phyloP scores from a whole-genome alignment of 1,140 invertebrate genomes.

The Physella acuta region DNA sequence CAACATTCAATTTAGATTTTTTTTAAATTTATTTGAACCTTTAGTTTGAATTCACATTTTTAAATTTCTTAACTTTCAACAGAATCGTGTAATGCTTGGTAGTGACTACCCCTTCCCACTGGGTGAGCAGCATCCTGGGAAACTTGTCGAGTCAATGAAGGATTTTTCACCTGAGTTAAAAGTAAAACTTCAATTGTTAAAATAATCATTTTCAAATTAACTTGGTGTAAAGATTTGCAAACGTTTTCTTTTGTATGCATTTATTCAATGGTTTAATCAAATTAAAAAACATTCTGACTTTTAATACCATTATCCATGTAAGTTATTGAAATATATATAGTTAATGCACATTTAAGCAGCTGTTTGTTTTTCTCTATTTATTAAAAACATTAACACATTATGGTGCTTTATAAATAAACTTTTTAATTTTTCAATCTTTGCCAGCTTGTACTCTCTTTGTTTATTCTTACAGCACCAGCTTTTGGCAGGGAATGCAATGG shows the following conservation, averaged over 20 bases:
- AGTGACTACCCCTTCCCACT: conserved; percentile 69
- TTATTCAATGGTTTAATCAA: not conserved
- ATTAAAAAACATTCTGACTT: not conserved
- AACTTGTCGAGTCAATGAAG: conserved; percentile 61
- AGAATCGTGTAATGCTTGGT: conserved; percentile 66
- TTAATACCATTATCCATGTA: not conserved
- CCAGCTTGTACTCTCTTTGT: not conserved
- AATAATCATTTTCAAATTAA: not conserved
- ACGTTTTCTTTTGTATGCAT: not conserved
- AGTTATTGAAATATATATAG: not conserved
- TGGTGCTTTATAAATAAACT: too few relatives aligned
- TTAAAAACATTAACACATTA: too few relatives aligned
- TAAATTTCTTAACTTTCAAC: too few relatives aligned
- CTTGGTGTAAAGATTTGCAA: not conserved
- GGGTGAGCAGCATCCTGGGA: conserved; percentile 65
- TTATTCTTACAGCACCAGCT: conserved; percentile 41
- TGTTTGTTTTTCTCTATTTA: not conserved
- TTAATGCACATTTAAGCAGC: not conserved
- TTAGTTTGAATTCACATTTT: not conserved
- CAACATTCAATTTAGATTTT: not conserved
- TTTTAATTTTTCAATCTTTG: too few relatives aligned
- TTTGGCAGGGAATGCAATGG: conserved; percentile 45
- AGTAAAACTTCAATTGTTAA: conserved; percentile 32
- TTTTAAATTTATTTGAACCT: not conserved
- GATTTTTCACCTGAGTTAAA: conserved; percentile 40